Conservation (phyloP, 2,797 vertebrate species). For the Alfaro cultratus region DNA sequence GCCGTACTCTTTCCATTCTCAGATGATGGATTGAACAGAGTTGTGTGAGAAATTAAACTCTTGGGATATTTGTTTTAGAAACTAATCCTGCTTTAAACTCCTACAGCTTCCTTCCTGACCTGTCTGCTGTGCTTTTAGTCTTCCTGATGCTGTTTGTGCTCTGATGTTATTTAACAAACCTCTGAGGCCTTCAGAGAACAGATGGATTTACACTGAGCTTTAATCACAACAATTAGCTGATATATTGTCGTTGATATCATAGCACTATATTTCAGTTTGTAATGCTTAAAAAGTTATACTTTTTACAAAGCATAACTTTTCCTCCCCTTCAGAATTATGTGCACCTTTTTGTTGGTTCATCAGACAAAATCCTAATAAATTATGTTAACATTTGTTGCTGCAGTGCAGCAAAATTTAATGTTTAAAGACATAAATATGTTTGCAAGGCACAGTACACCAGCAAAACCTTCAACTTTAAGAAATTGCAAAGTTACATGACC, state of each 20-base stretch:
- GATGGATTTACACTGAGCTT: neutral
- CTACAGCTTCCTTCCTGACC: too few relatives aligned
- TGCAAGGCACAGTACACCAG: constrained; percentile 27
- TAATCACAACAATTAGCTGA: neutral
- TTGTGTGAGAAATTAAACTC: neutral
- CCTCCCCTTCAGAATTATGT: neutral
- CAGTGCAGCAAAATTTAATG: constrained; percentile 23
- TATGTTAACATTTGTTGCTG: neutral
- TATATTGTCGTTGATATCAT: neutral
- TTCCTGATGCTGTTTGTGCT: neutral
- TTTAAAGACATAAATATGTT: neutral
- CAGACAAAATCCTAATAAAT: neutral
- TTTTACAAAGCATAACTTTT: neutral
- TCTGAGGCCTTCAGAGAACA: neutral
- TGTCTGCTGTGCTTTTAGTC: neutral
- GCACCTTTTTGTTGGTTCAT: neutral
- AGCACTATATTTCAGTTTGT: too few relatives aligned
- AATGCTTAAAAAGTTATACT: too few relatives aligned
- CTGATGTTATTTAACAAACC: neutral
- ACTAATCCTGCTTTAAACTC: neutral
- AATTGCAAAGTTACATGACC: constrained; percentile 57
- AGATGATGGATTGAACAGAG: neutral
- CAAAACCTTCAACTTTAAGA: constrained; percentile 43
- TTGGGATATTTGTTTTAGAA: neutral
- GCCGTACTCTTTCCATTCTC: neutral